Conservation (phyloP, 2,113 vertebrate species). For the human region GRCh38 chr18:48531001-48531500, state of each 20-base stretch:
- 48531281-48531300: neutral
- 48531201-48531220: neutral
- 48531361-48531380: neutral
- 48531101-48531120: neutral
- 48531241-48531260: neutral
- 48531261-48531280: neutral
- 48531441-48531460: neutral
- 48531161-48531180: neutral
- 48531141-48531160: neutral
- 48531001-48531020: neutral
- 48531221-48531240: neutral
- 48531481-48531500: neutral
- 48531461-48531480: neutral
- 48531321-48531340: neutral
- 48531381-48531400: neutral
- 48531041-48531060: neutral
- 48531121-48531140: neutral
- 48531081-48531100: neutral
- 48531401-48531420: neutral
- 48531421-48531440: neutral
- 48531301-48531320: neutral
- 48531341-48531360: neutral
- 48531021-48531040: neutral
- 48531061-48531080: neutral
- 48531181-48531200: neutral